These are phyloP conservation scores for Maniola jurtina DNA, from an alignment of 1,140 invertebrate species.

Conservation along the genomic window DNA sequence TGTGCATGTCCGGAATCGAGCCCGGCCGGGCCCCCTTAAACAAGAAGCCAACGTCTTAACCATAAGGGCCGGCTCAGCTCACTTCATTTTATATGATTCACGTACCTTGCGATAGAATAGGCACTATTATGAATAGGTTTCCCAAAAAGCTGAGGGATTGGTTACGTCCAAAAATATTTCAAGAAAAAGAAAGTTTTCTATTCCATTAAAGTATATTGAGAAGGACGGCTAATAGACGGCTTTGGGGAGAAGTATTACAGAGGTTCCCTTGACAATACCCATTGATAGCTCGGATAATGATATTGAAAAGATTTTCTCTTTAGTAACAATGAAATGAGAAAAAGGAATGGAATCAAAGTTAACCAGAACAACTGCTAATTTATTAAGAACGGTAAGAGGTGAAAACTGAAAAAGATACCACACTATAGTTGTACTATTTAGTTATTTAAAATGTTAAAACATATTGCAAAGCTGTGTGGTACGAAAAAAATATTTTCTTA, in stretches of 20 bases:
- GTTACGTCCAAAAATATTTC: constrained; percentile 17
- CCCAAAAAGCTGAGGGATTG: constrained; percentile 15
- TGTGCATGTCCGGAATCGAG: too few relatives aligned
- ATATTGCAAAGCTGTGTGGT: too few relatives aligned
- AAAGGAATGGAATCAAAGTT: constrained; percentile 8
- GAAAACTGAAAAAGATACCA: too few relatives aligned
- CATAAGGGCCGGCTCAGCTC: too few relatives aligned
- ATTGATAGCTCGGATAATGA: constrained; percentile 18
- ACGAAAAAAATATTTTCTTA: too few relatives aligned
- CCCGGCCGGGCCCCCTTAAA: too few relatives aligned
- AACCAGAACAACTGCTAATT: neutral
- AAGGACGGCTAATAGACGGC: constrained; percentile 21
- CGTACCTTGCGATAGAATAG: constrained; percentile 20
- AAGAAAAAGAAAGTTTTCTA: constrained; percentile 17
- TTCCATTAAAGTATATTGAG: constrained; percentile 28
- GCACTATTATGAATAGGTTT: constrained; percentile 19
- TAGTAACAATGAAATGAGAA: neutral
- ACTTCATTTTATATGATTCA: constrained; percentile 5
- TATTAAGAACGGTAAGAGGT: too few relatives aligned
- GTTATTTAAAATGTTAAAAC: too few relatives aligned
- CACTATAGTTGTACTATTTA: too few relatives aligned
- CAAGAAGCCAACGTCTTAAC: too few relatives aligned
- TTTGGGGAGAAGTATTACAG: constrained; percentile 12
- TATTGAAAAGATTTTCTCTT: constrained; percentile 3
- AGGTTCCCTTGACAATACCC: constrained; percentile 24